phyloP scores from a whole-genome alignment of 2,113 vertebrate genomes.

The Limanda limanda region DNA sequence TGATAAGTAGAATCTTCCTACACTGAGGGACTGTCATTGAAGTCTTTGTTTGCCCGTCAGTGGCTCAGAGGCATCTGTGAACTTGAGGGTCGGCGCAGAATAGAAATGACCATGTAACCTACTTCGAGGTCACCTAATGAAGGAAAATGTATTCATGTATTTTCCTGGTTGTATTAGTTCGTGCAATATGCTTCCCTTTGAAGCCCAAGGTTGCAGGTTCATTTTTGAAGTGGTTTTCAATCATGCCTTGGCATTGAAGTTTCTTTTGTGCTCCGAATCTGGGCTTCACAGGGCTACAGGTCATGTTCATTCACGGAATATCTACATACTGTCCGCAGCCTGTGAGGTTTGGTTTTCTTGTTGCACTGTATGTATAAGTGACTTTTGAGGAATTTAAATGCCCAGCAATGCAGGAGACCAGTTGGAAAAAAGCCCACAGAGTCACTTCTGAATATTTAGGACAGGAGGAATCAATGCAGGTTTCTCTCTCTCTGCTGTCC shows the following conservation, averaged over 20 bases:
- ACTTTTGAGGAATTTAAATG: conserved; percentile 30
- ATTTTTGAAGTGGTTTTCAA: conserved; percentile 77
- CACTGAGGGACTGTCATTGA: conserved; percentile 75
- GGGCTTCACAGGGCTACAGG: conserved; percentile 58
- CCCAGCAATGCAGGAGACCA: neutral
- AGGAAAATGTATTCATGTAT: conserved; percentile 79
- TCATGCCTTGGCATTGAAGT: conserved; percentile 72
- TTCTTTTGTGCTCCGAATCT: conserved; percentile 61
- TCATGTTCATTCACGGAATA: conserved; percentile 46
- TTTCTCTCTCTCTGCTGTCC: conserved; percentile 8
- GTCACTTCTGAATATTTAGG: conserved; percentile 14
- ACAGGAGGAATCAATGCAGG: conserved; percentile 16
- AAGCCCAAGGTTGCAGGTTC: conserved; percentile 76
- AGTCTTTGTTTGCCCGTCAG: conserved; percentile 78
- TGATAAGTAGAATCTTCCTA: conserved; percentile 76
- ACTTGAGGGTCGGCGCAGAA: conserved; percentile 73
- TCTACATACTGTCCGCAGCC: conserved; percentile 41
- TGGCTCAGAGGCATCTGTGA: conserved; percentile 73
- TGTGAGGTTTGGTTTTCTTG: conserved; percentile 18
- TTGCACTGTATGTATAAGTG: conserved; percentile 17
- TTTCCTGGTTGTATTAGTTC: conserved; percentile 76
- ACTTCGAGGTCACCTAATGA: conserved; percentile 81
- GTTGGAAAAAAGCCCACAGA: conserved; percentile 11
- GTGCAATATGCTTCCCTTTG: conserved; percentile 73
- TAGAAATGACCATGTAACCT: conserved; percentile 79